Evolutionary conservation across 2,797 vertebrate species (phyloP), one percentile per base, ranked within the genome.

Genomic region (Oryzias sinensis): DNA sequence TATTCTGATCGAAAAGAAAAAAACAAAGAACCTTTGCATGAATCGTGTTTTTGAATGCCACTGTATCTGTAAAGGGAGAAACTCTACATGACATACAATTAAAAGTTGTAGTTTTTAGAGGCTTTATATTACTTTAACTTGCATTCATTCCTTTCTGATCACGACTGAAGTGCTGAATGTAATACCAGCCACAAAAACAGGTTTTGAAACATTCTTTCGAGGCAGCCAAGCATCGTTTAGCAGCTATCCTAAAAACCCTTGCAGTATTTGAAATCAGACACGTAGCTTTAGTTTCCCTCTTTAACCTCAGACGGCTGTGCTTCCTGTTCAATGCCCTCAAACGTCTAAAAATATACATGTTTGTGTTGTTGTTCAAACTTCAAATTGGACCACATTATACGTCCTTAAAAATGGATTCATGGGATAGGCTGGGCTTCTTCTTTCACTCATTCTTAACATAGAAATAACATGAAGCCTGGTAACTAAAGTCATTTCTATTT

Each of bases 21-120:
- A 40, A 80, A 92, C 91, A 91, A 69, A 91, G 81, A 85, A 83
- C 87, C 90, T 92, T 91, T 97, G 95, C 96, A 98, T 97, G 95
- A 93, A 88, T 89, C 87, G 88, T 68, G 60, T 93, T 88, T 92
- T 87, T 91, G 91, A 89, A 90, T 88, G 84, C 83, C 86, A 90
- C 88, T 80, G 77, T 86, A 85, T 87, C 82, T 82, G 86, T 84
- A 78, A 22, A 56, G 81, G 89, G 92, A 91, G 76, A 88, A 85
- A 74, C 83, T 87, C 79, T 83, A 89, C 76, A 80, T 74, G 79
- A 76, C 66, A 81, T 80, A 87, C 82, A 86, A 81, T 82, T 84
- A 71, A 65, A 66, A 72, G 59, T 68, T 41, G 37, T 85, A 56
- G 65, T 41, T n/a, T 80, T 74, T 64, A 74, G 70, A 33, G 40